Evolutionary conservation across 2,113 vertebrate species (phyloP).

Genomic region (Ornithorhynchus anatinus): DNA sequence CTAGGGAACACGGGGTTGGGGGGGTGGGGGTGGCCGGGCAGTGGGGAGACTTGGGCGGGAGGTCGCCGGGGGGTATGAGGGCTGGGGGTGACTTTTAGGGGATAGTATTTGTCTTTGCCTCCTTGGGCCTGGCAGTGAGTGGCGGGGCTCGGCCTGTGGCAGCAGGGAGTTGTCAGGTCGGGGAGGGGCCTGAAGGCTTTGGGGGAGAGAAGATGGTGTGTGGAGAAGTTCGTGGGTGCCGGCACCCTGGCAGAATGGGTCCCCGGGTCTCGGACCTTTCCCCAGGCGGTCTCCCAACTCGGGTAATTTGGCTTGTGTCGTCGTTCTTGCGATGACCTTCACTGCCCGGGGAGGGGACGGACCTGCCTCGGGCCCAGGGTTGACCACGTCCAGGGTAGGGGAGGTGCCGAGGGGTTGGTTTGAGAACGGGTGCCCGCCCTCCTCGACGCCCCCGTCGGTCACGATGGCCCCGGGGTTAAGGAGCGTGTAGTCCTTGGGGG

Average conservation of each 20-base stretch:
- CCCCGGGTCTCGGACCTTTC: no score
- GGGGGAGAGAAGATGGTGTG: not conserved
- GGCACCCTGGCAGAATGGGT: no score
- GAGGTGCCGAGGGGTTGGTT: slow-evolving; percentile 27
- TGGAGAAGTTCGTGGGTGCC: no score
- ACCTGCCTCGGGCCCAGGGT: not conserved
- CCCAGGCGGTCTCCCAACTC: not conserved
- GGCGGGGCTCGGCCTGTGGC: not conserved
- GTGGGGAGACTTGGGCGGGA: not conserved
- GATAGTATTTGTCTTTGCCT: slow-evolving; percentile 17
- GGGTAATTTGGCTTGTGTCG: slow-evolving; percentile 14
- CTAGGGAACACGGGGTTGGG: no score
- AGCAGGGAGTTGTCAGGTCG: not conserved
- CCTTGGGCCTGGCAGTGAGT: slow-evolving; percentile 17
- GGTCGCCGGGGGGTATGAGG: not conserved
- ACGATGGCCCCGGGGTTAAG: no score
- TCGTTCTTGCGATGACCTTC: slow-evolving; percentile 46
- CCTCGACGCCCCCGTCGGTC: slow-evolving; percentile 24
- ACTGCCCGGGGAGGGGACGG: slow-evolving; percentile 28
- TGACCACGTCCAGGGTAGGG: not conserved
- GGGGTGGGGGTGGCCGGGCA: no score
- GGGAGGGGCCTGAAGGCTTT: not conserved
- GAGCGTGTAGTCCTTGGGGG: no score
- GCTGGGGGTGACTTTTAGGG: not conserved
- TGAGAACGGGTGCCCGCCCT: slow-evolving; percentile 40